phyloP scores from a whole-genome alignment of 53 echinoderm and acorn worm species.

The Glandiceps talaboti region DNA sequence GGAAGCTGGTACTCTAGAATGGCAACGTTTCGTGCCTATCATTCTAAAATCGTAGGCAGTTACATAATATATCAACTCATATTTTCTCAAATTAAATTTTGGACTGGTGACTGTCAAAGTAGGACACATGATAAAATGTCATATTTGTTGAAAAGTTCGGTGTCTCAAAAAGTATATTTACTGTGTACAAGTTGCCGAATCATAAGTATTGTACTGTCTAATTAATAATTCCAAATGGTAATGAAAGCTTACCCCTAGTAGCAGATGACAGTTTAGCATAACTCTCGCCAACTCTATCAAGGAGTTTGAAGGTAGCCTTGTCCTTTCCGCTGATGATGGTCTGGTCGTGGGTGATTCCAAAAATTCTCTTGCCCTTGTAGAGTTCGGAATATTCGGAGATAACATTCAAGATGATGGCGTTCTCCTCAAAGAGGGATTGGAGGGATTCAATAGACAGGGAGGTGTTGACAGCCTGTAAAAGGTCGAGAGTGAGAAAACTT shows the following conservation, averaged over 20 bases:
- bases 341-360: conserved; percentile 60
- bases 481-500: background rate
- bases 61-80: no score
- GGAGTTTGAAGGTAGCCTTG: conserved; percentile 22
- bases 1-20: no score
- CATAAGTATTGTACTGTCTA: no score
- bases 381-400: conserved; percentile 64
- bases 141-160: no score
- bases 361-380: conserved; percentile 49
- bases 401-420: conserved; percentile 65
- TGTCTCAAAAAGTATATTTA: no score
- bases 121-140: no score
- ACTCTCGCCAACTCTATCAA: background rate
- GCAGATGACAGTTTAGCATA: conserved; percentile 88
- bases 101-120: no score
- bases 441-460: conserved; percentile 11
- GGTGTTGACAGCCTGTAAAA: conserved; percentile 24
- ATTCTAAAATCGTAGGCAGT: no score
- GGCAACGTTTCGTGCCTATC: background rate
- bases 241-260: conserved; percentile 71
- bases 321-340: conserved; percentile 44
- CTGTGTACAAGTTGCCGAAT: no score
- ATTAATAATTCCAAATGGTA: no score
- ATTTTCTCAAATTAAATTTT: no score
- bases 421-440: conserved; percentile 27